phyloP scores from a whole-genome alignment of 1,140 invertebrate genomes.

The Coenobita brevimanus region DNA sequence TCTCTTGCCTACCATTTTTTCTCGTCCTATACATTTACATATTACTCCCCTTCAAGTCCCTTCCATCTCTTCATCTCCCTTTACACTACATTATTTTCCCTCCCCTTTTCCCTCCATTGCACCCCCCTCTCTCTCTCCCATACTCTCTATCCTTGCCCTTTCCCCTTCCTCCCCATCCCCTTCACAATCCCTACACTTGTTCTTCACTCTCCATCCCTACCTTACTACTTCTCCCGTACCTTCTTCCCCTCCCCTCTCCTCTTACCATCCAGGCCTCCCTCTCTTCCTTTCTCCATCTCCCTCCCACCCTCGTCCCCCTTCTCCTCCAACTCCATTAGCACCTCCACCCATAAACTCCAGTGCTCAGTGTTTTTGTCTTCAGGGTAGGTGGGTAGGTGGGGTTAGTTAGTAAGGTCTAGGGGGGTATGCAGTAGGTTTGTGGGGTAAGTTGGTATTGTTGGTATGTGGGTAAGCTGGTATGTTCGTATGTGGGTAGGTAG shows the following conservation, averaged over 20 bases:
- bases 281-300: neutral
- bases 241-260: neutral
- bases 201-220: neutral
- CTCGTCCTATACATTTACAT: neutral
- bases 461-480: no score
- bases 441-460: neutral
- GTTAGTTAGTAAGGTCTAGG: no score
- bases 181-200: neutral
- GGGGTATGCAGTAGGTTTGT: neutral
- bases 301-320: neutral
- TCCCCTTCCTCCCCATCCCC: neutral
- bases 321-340: slow-evolving; percentile 1
- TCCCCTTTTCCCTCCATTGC: neutral
- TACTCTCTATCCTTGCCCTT: neutral
- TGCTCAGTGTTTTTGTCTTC: neutral
- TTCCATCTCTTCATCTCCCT: neutral
- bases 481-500: no score
- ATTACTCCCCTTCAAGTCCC: no score
- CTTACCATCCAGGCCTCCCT: neutral
- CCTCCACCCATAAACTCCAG: slow-evolving; percentile 2
- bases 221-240: neutral
- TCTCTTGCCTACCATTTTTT: no score
- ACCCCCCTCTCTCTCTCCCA: neutral
- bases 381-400: neutral
- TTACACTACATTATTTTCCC: neutral